Base-by-base conservation (phyloP, 2,797 vertebrate species). In the Miichthys miiuy region DNA sequence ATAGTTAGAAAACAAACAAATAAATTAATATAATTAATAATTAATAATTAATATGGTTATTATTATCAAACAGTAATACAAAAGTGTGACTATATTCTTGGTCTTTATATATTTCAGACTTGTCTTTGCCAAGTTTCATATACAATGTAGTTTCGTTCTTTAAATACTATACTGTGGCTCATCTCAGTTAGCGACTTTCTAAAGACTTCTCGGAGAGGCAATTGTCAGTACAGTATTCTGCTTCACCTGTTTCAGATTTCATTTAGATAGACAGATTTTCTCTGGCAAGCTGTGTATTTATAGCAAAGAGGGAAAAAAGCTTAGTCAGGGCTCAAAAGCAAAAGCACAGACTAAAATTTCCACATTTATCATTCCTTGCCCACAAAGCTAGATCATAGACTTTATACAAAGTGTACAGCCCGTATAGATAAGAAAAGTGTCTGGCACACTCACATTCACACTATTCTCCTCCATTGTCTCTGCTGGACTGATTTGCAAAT, bases 211-310 rank as follows among this genome's bases (percentile, higher is more conserved):
- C 60, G 16, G 2, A 48, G 54, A 69, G 47, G 73, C 52, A 38
- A 47, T 13, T 21, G 17, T 23, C 44, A n/a, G 47, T 2, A 10
- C 5, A 46, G 21, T 61, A 65, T 50, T 67, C 41, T 64, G 46
- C 73, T 60, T 25, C 38, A 46, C 65, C 56, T 71, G 68, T 44
- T 47, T 73, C 50, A 68, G 38, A 79, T 81, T 76, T 78, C 55
- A 79, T 76, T 18, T 20, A 73, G 75, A 83, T 67, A 66, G 46
- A 75, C 58, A 68, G 38, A 48, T 74, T 74, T 64, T 55, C 56
- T 44, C 25, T 65, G 63, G 52, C 20, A 66, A 51, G 68, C 50
- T 67, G 66, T 46, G 62, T 82, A 80, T 82, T 76, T 80, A 71
- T 70, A 80, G 55, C 34, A 71, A 72, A 79, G 44, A 38, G 25